Evolutionary conservation across 1,140 invertebrate species (phyloP).

Genomic region (Platorchestia sp.): DNA sequence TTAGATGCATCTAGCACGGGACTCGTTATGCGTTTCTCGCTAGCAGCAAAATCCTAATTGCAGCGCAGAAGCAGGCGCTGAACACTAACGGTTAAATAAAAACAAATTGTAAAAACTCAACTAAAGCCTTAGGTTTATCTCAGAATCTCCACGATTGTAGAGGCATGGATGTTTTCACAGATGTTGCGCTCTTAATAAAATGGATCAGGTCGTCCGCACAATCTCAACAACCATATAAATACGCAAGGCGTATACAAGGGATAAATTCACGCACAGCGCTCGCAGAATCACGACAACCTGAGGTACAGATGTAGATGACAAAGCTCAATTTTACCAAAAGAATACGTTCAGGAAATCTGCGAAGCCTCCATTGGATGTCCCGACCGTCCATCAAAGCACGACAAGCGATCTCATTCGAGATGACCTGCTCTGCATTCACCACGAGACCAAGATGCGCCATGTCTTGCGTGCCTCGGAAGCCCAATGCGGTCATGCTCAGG

Average conservation of each 20-base stretch:
- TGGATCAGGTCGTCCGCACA: not conserved
- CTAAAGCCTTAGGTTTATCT: not conserved
- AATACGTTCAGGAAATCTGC: not conserved
- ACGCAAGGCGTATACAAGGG: not conserved
- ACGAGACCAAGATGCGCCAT: not conserved
- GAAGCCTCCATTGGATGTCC: not conserved
- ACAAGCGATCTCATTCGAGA: not conserved
- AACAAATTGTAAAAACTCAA: not conserved
- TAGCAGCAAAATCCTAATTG: not conserved
- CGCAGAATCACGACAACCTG: not conserved
- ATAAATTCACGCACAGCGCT: no score
- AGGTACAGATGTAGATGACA: not conserved
- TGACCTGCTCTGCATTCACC: slow-evolving; percentile 32
- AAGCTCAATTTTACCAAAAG: not conserved
- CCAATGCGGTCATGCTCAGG: not conserved
- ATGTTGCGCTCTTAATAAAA: not conserved
- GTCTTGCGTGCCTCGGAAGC: not conserved
- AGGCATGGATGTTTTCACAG: not conserved
- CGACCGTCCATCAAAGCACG: slow-evolving; percentile 23
- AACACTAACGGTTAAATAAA: not conserved
- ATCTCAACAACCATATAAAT: not conserved
- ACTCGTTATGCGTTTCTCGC: not conserved
- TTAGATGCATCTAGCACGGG: not conserved
- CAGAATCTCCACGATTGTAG: not conserved
- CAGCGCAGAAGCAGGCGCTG: no score